These are phyloP conservation scores for Oreochromis mossambicus DNA, from an alignment of 2,797 vertebrate genomes.

Conservation along the genomic window DNA sequence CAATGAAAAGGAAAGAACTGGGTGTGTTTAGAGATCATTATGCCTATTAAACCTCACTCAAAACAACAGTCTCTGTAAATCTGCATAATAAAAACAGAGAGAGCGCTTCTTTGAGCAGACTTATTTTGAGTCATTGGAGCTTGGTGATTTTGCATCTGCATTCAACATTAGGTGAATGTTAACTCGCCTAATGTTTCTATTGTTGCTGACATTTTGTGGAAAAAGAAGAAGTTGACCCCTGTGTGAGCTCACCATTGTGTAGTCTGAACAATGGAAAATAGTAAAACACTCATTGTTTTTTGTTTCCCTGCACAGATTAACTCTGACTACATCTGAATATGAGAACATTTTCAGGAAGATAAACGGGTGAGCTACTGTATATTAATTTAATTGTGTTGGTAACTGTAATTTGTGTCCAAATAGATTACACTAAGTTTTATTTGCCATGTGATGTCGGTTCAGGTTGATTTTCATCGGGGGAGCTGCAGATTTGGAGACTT, in stretches of 20 bases:
- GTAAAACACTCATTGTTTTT: not conserved
- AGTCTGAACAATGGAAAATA: not conserved
- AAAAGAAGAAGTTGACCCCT: not conserved
- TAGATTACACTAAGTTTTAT: not conserved
- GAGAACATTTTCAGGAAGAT: conserved; percentile 76
- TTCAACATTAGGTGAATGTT: not conserved
- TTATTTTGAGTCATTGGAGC: not conserved
- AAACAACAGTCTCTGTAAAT: not conserved
- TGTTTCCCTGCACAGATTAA: conserved; percentile 62
- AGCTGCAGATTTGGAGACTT: conserved; percentile 63
- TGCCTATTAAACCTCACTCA: not conserved
- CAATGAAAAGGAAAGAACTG: not conserved
- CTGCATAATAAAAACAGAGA: not conserved
- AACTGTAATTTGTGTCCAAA: not conserved
- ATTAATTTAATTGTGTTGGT: not conserved
- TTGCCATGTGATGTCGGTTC: not conserved
- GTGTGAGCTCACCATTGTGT: not conserved
- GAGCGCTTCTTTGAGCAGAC: not conserved
- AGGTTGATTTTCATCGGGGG: conserved; percentile 79
- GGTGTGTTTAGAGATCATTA: not conserved
- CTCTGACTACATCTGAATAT: conserved; percentile 68
- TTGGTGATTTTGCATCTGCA: not conserved
- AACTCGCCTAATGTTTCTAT: not conserved
- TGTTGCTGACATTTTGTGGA: not conserved
- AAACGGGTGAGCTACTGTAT: conserved; percentile 71